Conservation (phyloP, 2,888 invertebrate genomes). For the Lottia scabra region DNA sequence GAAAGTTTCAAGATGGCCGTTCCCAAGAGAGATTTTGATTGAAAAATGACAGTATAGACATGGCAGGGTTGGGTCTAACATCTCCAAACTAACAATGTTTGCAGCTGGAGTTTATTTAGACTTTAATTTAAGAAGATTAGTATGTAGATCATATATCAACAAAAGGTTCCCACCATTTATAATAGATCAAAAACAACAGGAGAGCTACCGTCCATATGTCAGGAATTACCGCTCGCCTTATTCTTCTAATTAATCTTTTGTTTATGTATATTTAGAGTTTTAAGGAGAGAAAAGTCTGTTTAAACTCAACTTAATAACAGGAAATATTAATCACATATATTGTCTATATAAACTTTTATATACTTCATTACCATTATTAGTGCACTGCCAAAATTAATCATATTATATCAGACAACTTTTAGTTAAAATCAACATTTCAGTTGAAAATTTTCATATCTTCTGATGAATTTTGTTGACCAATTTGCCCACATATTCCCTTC, state of each 20-base stretch:
- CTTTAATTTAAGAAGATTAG: conserved; percentile 2
- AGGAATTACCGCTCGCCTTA: neutral
- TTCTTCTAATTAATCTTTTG: conserved; percentile 3
- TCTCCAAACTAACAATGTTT: neutral
- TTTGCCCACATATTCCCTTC: no score
- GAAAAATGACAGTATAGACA: no score
- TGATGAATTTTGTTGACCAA: no score
- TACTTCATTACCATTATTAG: no score
- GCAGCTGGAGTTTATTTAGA: neutral
- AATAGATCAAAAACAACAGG: conserved; percentile 4
- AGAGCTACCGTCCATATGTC: neutral
- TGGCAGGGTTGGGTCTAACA: no score
- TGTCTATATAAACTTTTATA: no score
- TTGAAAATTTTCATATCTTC: no score
- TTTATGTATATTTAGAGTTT: neutral
- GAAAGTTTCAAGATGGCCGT: no score
- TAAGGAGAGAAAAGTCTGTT: neutral
- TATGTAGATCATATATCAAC: conserved; percentile 4
- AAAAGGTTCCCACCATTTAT: conserved; percentile 6
- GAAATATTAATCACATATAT: neutral
- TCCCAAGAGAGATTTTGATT: no score
- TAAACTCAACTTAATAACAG: neutral
- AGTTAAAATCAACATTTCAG: no score
- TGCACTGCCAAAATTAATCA: no score
- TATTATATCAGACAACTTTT: no score